Evolutionary conservation across 2,113 vertebrate genomes (phyloP), one percentile per base, ranked within the genome.

Genomic region (Romanogobio albipinnatus): DNA sequence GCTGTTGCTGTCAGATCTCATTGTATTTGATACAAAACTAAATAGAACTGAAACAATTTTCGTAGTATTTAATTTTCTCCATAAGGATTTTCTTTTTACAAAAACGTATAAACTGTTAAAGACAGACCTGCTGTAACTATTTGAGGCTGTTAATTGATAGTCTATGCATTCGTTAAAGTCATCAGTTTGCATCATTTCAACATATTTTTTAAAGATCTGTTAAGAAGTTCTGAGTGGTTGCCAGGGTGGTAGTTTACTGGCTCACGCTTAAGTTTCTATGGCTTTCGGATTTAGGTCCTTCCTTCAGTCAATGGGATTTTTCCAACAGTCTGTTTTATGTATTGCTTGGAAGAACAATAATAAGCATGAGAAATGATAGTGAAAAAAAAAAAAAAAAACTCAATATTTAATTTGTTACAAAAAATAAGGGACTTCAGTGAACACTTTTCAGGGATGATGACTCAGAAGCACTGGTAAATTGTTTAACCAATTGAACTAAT

Each of bases 401-500:
- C 36, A 58, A 39, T 77, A 36, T 36, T 73, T n/a, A 73, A 39
- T 43, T 70, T 53, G 73, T 76, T 76, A 53, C 39, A 47, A 47
- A 51, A 51, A 47, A 51, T 2, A 17, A 14, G 29, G 49, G 29
- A 36, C 51, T 56, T 58, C 2, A 36, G 17, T 33, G 5, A 58
- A n/a, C 29, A 36, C 26, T 11, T 36, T 58, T 22, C 45, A 36
- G 29, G 17, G 5, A 58, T 77, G 9, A 76, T 76, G 29, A 22
- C 24, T 76, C 73, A 76, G 51, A 53, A 29, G 36, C 43, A 71
- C 13, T 73, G 43, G 51, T 36, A 56, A 76, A 76, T 56, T 9
- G 9, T 76, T 76, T 39, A 76, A 58, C 51, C 51, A 76, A 39
- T 49, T 36, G 19, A 77, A 77, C 75, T 19, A 58, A 13, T 76